These are phyloP conservation scores for Ameiurus melas DNA, from an alignment of 2,113 vertebrate genomes.

Conservation along the genomic window DNA sequence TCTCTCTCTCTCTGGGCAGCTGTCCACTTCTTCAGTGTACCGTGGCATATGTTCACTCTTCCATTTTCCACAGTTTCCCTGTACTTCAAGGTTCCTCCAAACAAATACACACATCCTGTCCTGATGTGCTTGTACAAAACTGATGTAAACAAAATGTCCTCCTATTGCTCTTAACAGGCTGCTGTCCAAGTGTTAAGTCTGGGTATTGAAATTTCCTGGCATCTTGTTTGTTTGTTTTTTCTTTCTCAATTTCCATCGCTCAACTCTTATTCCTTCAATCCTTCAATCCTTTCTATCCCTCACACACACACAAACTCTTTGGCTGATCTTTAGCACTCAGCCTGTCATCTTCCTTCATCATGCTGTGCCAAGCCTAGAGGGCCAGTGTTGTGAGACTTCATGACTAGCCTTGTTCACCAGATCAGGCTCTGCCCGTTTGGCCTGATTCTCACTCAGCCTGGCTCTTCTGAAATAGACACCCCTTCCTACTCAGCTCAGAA, in stretches of 20 bases:
- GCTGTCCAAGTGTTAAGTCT: conserved; percentile 18
- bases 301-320: conserved; percentile 3
- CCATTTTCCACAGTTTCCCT: conserved; percentile 14
- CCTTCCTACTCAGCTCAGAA: not conserved
- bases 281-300: not conserved
- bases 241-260: not conserved
- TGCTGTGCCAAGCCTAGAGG: conserved; percentile 20
- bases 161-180: not conserved
- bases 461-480: not conserved
- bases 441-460: conserved; percentile 21
- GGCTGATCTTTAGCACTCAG: conserved; percentile 29
- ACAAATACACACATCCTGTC: conserved; percentile 20
- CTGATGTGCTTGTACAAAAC: no score
- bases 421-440: conserved; percentile 2
- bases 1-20: not conserved
- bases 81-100: not conserved
- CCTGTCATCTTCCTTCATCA: conserved; percentile 20
- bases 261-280: not conserved
- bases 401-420: conserved; percentile 15
- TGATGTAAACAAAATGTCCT: conserved; percentile 23
- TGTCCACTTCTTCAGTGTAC: not conserved
- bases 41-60: conserved; percentile 15
- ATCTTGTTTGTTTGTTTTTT: not conserved
- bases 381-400: conserved; percentile 29
- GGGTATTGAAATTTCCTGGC: conserved; percentile 3